Base-by-base conservation (phyloP, 2,888 invertebrate genomes). In the Oscheius sp. region DNA sequence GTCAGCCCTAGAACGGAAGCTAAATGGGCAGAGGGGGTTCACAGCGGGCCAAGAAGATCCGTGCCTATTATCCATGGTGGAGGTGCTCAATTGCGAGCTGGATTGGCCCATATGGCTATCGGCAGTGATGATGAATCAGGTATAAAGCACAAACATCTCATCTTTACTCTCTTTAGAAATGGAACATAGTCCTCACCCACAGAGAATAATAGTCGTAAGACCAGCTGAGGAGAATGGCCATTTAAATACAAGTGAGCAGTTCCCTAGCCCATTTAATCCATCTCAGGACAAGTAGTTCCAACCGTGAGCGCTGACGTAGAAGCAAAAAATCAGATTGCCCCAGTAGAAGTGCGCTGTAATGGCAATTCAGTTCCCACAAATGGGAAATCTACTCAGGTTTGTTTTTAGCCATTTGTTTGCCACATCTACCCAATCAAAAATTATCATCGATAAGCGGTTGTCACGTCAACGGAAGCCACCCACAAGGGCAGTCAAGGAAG, bases 31-130 rank as follows among this genome's bases (percentile, higher is more conserved):
- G 61, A 61, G n/a, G 61, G 61, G 3, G 45, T 15, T 31, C 61
- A 61, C 45, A 61, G 61, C 20, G 61, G 61, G 17, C 42, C 42
- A 20, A 55, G 76, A 34, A 48, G 71, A 17, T 74, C 74, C 37
- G 67, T 72, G 23, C 77, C 77, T 2, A 71, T 72, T 46, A 72
- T 77, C 52, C 75, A 77, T 46, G 77, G 77, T 34, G 61, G 42
- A 8, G 71, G 76, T 23, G 71, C 71, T 34, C 74, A 76, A 50
- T 72, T 76, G 1, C 65, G 77, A 20, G 73, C 69, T 33, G 73
- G 77, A 48, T 69, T 77, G 33, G 77, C 77, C n/a, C 74, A 77
- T 46, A 58, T 77, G 61, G 77, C 73, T 10, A 75, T 75, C 46
- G 71, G 71, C 20, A 71, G 64, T 29, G 74, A 73, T 23, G 73